phyloP scores from a whole-genome alignment of 2,888 invertebrate genomes.

The Aquatica leii region DNA sequence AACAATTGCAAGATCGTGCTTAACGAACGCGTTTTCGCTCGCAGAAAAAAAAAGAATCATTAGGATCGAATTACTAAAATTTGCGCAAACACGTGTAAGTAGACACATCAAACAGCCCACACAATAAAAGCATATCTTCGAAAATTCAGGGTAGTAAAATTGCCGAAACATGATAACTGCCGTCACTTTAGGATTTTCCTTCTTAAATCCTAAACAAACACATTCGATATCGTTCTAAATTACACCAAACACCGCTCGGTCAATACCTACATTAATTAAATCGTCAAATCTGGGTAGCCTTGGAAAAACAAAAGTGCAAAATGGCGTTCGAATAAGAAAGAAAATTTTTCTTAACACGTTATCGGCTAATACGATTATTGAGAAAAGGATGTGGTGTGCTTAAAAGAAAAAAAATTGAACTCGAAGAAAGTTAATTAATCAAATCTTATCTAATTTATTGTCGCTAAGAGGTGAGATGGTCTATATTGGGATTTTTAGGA shows the following conservation, averaged over 20 bases:
- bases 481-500: constrained; percentile 12
- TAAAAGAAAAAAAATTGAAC: constrained; percentile 1
- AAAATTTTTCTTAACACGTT: too few relatives aligned
- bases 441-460: constrained; percentile 15
- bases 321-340: too few relatives aligned
- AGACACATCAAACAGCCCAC: not conserved
- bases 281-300: not conserved
- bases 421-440: constrained; percentile 11
- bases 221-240: constrained; percentile 22
- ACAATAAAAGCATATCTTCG: constrained; percentile 2
- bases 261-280: not conserved
- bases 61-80: not conserved
- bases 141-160: constrained; percentile 40
- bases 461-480: constrained; percentile 6
- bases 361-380: constrained; percentile 7
- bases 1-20: constrained; percentile 35
- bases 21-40: constrained; percentile 12
- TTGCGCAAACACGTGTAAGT: constrained; percentile 22
- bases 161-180: constrained; percentile 54
- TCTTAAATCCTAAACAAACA: constrained; percentile 53
- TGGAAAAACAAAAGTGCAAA: too few relatives aligned
- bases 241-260: constrained; percentile 12
- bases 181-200: constrained; percentile 48
- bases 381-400: constrained; percentile 15
- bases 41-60: constrained; percentile 7